Base-by-base conservation (phyloP, 2,888 invertebrate genomes). In the Drosophila lutescens region DNA sequence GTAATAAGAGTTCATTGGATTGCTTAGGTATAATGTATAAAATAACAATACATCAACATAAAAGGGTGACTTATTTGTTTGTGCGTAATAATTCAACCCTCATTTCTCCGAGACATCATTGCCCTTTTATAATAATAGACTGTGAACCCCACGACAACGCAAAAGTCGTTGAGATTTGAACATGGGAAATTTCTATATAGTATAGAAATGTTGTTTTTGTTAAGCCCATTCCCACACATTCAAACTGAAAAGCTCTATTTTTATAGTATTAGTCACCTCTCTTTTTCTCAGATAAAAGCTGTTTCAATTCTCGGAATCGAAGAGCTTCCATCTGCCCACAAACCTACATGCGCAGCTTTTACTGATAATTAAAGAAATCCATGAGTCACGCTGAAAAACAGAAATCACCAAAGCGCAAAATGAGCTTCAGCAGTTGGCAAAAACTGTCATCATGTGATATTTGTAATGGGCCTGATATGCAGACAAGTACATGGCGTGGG, bases 331-430 rank as follows among this genome's bases (percentile, higher is more conserved):
- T 55, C 57, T 69, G 56, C 46, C 38, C 50, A 43, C 50, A 40
- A 68, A 30, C 20, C 47, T 68, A 61, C 30, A 61, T 34, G 23
- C 6, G 15, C 20, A 66, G 55, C 46, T 66, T 62, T 73, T 38
- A 30, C 71, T 46, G 23, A 57, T 47, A 57, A 58, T 63, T 66
- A 51, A 74, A 72, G 76, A 81, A 88, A 67, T 20, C 43, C 76
- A 85, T 84, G 85, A 85, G 86, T 85, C 85, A 85, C 73, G 77
- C 56, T 79, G 74, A 76, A 61, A 71, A 58, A 74, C 68, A 77
- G 53, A 71, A 83, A 70, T 59, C 68, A 47, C 60, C 61, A 57
- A 74, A 74, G 46, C 50, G 30, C 46, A 74, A 59, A 75, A 74
- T n/a, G 62, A 73, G 73, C 71, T 34, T 32, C 36, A 44, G 41